These are phyloP conservation scores for Recurvirostra avosetta DNA, from an alignment of 2,113 vertebrate genomes.

Conservation along the genomic window DNA sequence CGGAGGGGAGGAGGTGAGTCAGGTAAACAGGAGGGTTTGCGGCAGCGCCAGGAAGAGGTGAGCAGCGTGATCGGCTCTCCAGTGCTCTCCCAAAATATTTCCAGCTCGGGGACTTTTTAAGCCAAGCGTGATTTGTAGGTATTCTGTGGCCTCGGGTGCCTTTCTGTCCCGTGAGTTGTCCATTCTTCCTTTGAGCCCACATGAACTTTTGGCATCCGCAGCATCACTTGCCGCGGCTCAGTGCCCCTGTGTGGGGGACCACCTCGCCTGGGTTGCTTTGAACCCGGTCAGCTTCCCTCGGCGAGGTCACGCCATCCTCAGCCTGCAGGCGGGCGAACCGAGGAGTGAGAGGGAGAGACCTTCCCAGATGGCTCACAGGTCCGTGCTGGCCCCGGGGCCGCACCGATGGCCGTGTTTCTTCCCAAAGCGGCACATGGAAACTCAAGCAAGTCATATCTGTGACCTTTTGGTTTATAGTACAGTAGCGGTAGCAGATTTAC, in stretches of 20 bases:
- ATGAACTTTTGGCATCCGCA: rapidly evolving
- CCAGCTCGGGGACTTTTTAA: neutral
- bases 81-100: neutral
- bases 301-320: neutral
- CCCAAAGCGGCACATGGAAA: neutral
- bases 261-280: neutral
- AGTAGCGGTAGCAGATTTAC: neutral
- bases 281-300: neutral
- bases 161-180: neutral
- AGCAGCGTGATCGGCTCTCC: rapidly evolving
- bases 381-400: rapidly evolving
- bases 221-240: rapidly evolving
- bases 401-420: rapidly evolving
- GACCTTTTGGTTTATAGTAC: neutral
- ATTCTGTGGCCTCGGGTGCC: neutral
- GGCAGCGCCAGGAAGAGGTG: neutral
- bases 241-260: rapidly evolving
- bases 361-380: neutral
- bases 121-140: neutral
- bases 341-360: neutral
- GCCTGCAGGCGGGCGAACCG: neutral
- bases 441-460: neutral
- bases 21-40: neutral
- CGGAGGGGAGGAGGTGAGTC: neutral
- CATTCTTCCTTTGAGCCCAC: neutral